Evolutionary conservation across 2,113 vertebrate genomes (phyloP).

Genomic region (Thermophis baileyi): DNA sequence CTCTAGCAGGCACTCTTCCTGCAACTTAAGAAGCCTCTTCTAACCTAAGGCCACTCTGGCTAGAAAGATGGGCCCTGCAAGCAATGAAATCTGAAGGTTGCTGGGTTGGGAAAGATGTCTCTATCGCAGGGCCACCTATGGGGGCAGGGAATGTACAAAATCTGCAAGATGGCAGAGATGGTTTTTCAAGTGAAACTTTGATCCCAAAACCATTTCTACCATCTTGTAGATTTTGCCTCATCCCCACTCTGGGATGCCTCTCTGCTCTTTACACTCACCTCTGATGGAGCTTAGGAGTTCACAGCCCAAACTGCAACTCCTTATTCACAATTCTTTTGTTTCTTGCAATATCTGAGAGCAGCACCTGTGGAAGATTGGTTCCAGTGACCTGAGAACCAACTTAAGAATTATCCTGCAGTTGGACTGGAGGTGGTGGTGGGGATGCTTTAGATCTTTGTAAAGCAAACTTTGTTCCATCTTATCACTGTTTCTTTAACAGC

Average conservation of each 20-base stretch:
- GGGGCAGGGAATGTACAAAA: background rate
- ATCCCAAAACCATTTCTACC: background rate
- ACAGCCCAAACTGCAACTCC: background rate
- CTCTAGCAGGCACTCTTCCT: background rate
- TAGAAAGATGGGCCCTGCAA: background rate
- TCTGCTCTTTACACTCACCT: background rate
- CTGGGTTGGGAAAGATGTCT: background rate
- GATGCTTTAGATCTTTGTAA: background rate
- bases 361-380: background rate
- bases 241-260: background rate
- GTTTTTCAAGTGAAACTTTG: background rate
- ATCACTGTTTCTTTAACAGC: background rate
- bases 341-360: background rate
- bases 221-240: background rate
- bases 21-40: background rate
- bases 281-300: background rate
- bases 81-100: background rate
- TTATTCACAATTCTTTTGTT: background rate
- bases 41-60: background rate
- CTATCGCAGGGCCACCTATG: background rate
- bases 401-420: background rate
- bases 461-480: background rate
- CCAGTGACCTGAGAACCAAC: background rate
- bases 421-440: too few relatives aligned
- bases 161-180: background rate